Percentiles rank a stretch among this genome's conserved stretches.
These are phyloP conservation scores for Tragelaphus strepsiceros DNA, from an alignment of 2,113 vertebrate species.

Conservation along the genomic window DNA sequence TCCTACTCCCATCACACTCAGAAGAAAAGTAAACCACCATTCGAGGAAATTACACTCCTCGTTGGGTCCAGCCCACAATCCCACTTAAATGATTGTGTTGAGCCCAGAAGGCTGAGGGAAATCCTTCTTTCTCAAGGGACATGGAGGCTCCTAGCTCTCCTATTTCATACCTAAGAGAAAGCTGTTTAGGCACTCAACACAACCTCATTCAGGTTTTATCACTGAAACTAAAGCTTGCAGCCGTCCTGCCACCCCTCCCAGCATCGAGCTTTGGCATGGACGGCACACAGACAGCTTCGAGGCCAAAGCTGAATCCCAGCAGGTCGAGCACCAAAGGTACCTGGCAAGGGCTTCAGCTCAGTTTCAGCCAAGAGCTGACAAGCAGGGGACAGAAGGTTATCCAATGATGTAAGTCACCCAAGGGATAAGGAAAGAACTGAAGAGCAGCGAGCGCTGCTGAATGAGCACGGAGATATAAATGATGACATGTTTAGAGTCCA, in stretches of 20 bases:
- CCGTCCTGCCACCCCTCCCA: not conserved
- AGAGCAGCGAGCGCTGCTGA: conserved; percentile 2
- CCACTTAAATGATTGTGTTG: not conserved
- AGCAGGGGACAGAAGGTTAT: conserved; percentile 50
- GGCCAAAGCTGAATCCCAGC: not conserved
- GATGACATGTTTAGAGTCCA: not conserved
- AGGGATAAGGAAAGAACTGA: conserved; percentile 25
- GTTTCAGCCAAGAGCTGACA: conserved; percentile 46
- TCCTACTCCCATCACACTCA: not conserved
- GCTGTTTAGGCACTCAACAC: not conserved
- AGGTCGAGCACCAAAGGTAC: not conserved
- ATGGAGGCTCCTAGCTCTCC: not conserved
- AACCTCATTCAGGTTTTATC: not conserved
- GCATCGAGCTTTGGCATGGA: not conserved
- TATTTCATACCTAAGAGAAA: conserved; percentile 42
- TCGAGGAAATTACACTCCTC: not conserved
- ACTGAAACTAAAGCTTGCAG: conserved; percentile 8
- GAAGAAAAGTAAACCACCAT: conserved; percentile 32
- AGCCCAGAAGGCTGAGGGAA: conserved; percentile 34
- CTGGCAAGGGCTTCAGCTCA: conserved; percentile 38
- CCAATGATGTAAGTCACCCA: conserved; percentile 60
- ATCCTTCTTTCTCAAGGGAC: conserved; percentile 44
- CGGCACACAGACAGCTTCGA: not conserved
- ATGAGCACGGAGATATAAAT: not conserved
- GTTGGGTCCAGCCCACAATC: not conserved